A percentile compares a stretch with the other conserved stretches of the same genome.
Conservation (phyloP, 2,888 invertebrate genomes). For the Tachina grossa region DNA sequence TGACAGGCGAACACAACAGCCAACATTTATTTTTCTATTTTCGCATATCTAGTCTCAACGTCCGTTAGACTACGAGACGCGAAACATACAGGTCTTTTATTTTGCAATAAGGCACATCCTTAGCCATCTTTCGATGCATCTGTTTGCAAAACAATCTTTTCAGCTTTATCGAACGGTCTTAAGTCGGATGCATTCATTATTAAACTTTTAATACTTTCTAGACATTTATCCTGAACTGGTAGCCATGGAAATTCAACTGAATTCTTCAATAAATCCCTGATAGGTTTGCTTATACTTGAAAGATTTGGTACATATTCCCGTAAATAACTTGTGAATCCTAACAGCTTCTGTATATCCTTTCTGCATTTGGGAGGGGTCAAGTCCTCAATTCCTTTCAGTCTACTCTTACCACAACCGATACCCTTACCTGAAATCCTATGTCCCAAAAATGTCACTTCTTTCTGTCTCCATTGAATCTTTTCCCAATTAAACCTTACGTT, state of each 20-base stretch:
- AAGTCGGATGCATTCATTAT: conserved; percentile 64
- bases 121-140: conserved; percentile 70
- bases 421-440: conserved; percentile 50
- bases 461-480: conserved; percentile 15
- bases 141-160: conserved; percentile 40
- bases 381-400: conserved; percentile 49
- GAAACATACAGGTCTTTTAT: background rate
- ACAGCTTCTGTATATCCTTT: conserved; percentile 48
- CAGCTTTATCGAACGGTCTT: conserved; percentile 39
- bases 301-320: conserved; percentile 72
- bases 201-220: conserved; percentile 57
- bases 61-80: conserved; percentile 71
- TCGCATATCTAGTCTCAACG: conserved; percentile 72
- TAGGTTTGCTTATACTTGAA: conserved; percentile 53
- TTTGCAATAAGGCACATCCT: conserved; percentile 56
- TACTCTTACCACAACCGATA: conserved; percentile 49
- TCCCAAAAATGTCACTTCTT: conserved; percentile 45
- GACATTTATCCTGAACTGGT: conserved; percentile 48
- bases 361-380: conserved; percentile 50
- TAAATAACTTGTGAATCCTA: conserved; percentile 62
- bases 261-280: conserved; percentile 69
- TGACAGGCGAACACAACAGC: conserved; percentile 71
- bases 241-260: conserved; percentile 62
- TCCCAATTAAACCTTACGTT: conserved; percentile 27
- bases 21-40: conserved; percentile 74